A percentile compares a stretch with the other conserved stretches of the same genome.
Evolutionary conservation across 2,888 invertebrate species (phyloP).

Genomic region (Pandemis heparana): DNA sequence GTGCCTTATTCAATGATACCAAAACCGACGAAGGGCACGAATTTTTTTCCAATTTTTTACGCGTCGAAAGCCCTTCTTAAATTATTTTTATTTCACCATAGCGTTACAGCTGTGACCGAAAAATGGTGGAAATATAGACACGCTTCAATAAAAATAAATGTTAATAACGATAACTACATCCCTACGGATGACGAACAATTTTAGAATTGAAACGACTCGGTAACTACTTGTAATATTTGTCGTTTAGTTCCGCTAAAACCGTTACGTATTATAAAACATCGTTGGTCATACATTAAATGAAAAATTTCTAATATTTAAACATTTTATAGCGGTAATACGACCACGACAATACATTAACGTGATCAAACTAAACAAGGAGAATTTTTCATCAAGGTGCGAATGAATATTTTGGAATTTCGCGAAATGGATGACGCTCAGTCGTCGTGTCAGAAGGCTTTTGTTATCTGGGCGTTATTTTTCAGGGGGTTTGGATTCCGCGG

Average conservation of each 20-base stretch:
- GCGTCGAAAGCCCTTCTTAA: neutral
- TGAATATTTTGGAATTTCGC: conserved; percentile 64
- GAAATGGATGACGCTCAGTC: conserved; percentile 63
- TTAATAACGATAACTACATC: conserved; percentile 6
- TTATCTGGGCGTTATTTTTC: conserved; percentile 79
- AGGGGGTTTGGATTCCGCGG: conserved; percentile 70
- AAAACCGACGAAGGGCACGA: conserved; percentile 19
- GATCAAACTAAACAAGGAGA: conserved; percentile 51
- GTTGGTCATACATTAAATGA: neutral
- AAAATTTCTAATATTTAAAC: neutral
- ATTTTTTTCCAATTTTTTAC: conserved; percentile 27
- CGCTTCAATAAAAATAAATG: neutral
- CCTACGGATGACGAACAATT: neutral
- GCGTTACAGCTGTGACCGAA: conserved; percentile 1
- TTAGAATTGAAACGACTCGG: neutral
- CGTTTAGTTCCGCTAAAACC: neutral
- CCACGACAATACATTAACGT: conserved; percentile 36
- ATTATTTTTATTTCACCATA: conserved; percentile 26
- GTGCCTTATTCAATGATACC: conserved; percentile 36
- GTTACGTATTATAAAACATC: too few species aligned
- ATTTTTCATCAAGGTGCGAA: conserved; percentile 60
- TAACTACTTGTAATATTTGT: neutral
- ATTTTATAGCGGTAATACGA: conserved; percentile 9
- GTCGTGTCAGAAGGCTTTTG: conserved; percentile 75
- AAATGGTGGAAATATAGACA: neutral